Base-by-base conservation (phyloP, 2,113 vertebrate genomes). In the Sorex araneus region DNA sequence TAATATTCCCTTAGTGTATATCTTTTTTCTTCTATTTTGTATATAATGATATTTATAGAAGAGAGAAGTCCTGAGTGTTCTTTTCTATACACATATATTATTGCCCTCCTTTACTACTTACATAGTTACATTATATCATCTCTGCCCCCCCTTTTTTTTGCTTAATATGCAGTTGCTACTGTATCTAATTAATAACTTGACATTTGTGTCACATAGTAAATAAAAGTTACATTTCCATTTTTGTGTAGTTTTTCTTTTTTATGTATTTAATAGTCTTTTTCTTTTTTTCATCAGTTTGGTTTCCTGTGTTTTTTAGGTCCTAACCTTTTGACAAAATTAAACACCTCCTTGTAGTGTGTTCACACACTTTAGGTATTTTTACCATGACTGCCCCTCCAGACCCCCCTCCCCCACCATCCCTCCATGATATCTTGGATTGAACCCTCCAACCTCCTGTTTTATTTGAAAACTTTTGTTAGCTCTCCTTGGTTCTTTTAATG, bases 231-330 rank as follows among this genome's bases (percentile, higher is more conserved):
- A 43, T 85, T 93, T 91, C 54, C 36, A 85, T 91, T 86, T 21
- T 30, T 57, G 12, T 66, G 18, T 76, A 84, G 40, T n/a, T 63
- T 76, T 75, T 30, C 54, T 83, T 79, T 83, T 82, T 54, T 76
- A 19, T 40, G 40, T 40, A 40, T 40, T 40, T 40, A 40, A 40
- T 40, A 40, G 40, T 40, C 40, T 40, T 40, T 75, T 89, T 40
- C 40, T 40, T 40, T 75, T 89, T 92, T 81, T 76, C 32, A 75
- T 86, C 81, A 87, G 10, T 77, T 50, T 69, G 89, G 11, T 83
- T 85, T 75, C 21, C 25, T 70, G 1, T 34, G 23, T 76, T 95
- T 90, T 89, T 34, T 67, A 25, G 21, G 30, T 27, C 30, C 36
- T 63, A 47, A 69, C 13, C 11, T 70, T 81, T 7, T 77, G 64